These are phyloP conservation scores for Dendrolimus pini DNA, from an alignment of 2,888 invertebrate species.

Conservation along the genomic window DNA sequence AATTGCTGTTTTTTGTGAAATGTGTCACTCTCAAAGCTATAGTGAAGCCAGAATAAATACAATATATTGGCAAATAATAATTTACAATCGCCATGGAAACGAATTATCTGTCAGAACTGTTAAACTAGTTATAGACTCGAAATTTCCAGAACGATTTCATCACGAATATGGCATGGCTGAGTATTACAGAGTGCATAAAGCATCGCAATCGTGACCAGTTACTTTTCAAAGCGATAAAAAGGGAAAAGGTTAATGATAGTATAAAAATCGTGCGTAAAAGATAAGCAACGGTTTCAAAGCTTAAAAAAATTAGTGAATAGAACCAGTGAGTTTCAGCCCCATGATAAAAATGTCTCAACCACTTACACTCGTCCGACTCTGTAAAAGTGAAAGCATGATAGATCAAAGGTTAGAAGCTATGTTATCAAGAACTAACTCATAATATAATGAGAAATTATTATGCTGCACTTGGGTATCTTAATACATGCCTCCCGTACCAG, in stretches of 20 bases:
- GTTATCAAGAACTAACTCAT: conserved; percentile 17
- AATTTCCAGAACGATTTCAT: too few relatives aligned
- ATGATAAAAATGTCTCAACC: conserved; percentile 49
- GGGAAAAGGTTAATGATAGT: background rate
- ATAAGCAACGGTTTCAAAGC: conserved; percentile 29
- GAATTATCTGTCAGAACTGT: too few relatives aligned
- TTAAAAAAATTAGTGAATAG: conserved; percentile 42
- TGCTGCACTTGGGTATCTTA: background rate
- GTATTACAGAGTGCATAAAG: background rate
- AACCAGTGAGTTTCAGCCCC: conserved; percentile 54
- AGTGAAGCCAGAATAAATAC: too few relatives aligned
- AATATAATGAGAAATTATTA: background rate
- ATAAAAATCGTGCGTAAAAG: conserved; percentile 6
- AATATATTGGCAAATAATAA: too few relatives aligned
- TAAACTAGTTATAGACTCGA: too few relatives aligned
- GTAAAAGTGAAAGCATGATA: conserved; percentile 72
- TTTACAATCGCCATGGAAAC: too few relatives aligned
- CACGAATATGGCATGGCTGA: background rate
- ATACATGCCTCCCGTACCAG: background rate
- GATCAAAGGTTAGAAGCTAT: conserved; percentile 58
- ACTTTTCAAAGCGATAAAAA: background rate
- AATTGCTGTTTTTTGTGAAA: too few relatives aligned
- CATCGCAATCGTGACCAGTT: background rate
- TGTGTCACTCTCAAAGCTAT: too few relatives aligned
- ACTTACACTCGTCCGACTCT: conserved; percentile 75